phyloP scores from a whole-genome alignment of 2,888 invertebrate genomes.

The Drosophila maculinotata region DNA sequence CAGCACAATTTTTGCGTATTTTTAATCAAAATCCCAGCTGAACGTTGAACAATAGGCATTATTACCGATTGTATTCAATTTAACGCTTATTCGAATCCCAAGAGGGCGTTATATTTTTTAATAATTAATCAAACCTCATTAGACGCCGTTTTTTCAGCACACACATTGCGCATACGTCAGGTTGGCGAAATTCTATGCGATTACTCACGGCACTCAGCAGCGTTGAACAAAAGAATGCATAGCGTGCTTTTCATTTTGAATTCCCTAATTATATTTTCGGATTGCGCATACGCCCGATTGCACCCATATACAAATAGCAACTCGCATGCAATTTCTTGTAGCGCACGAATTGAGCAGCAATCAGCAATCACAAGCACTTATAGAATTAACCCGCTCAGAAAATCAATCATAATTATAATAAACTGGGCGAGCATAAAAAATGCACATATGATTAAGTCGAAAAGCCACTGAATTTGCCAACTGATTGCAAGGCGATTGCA shows the following conservation, averaged over 20 bases:
- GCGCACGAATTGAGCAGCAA: conserved; percentile 31
- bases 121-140: conserved; percentile 19
- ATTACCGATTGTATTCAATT: background rate
- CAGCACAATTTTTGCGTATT: too few species aligned
- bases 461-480: conserved; percentile 6
- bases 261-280: conserved; percentile 35
- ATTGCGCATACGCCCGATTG: conserved; percentile 42
- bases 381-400: conserved; percentile 8
- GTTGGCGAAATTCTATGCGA: too few species aligned
- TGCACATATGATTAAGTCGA: background rate
- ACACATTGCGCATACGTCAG: conserved; percentile 33
- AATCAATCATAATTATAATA: conserved; percentile 50
- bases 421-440: conserved; percentile 23
- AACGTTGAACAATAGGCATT: background rate
- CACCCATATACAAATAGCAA: conserved; percentile 13
- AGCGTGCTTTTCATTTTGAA: conserved; percentile 13
- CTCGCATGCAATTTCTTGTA: conserved; percentile 13
- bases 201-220: too few species aligned
- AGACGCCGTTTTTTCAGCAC: conserved; percentile 8
- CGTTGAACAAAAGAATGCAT: conserved; percentile 23
- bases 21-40: too few species aligned
- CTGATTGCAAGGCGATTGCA: conserved; percentile 9
- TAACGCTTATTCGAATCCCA: background rate
- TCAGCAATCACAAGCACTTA: conserved; percentile 15
- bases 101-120: conserved; percentile 1